These are phyloP conservation scores for Thyatira batis DNA, from an alignment of 2,888 invertebrate genomes.

Conservation along the genomic window DNA sequence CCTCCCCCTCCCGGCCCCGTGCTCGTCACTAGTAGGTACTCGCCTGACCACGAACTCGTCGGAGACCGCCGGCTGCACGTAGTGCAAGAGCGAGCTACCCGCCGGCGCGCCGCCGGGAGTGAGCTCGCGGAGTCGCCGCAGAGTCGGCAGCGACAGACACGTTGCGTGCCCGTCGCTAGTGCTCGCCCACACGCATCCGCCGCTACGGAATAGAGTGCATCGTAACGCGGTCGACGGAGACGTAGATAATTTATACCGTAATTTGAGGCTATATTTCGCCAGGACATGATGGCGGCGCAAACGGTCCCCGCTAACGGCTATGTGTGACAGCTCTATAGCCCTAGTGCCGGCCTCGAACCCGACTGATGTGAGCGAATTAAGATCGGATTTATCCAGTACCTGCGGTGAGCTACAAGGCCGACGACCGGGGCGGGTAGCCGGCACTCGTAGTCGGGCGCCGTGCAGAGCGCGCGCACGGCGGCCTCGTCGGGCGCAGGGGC, in stretches of 20 bases:
- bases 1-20: not conserved
- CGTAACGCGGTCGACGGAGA: not conserved
- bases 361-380: not conserved
- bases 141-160: conserved; percentile 48
- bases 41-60: conserved; percentile 44
- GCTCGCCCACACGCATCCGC: conserved; percentile 51
- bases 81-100: conserved; percentile 26
- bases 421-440: conserved; percentile 30
- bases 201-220: conserved; percentile 28
- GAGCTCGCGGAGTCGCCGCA: conserved; percentile 41
- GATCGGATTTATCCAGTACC: conserved; percentile 20
- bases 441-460: conserved; percentile 29
- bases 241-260: not conserved
- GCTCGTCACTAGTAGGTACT: not conserved
- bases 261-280: no score
- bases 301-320: no score
- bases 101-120: conserved; percentile 10
- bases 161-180: conserved; percentile 38
- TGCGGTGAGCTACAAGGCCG: conserved; percentile 43
- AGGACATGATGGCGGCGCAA: no score
- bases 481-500: conserved; percentile 31
- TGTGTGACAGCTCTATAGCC: no score
- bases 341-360: no score
- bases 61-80: conserved; percentile 42
- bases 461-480: conserved; percentile 50